phyloP scores from a whole-genome alignment of 1,140 invertebrate species.

The Latrodectus geometricus region DNA sequence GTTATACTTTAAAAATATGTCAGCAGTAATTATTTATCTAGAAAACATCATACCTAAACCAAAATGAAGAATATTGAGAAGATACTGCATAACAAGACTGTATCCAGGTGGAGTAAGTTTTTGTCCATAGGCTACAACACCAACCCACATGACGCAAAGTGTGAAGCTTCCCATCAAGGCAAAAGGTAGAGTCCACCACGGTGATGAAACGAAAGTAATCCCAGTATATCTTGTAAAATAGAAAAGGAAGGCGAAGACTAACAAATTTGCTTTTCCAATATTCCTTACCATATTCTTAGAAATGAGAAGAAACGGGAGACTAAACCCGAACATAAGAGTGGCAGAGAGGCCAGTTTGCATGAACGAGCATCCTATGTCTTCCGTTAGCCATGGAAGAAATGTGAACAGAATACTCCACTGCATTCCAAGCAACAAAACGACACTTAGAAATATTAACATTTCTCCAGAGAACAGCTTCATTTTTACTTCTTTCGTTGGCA shows the following conservation, averaged over 20 bases:
- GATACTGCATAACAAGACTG: conserved; percentile 63
- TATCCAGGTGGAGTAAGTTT: conserved; percentile 51
- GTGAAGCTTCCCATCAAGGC: conserved; percentile 64
- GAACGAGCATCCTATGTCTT: conserved; percentile 54
- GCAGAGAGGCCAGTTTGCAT: conserved; percentile 45
- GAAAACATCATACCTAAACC: conserved; percentile 59
- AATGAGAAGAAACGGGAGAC: conserved; percentile 61
- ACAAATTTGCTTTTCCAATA: conserved; percentile 63
- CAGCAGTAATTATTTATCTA: background rate
- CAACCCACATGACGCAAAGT: conserved; percentile 64
- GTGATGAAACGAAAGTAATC: conserved; percentile 60
- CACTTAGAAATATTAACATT: conserved; percentile 47
- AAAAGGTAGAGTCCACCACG: conserved; percentile 64
- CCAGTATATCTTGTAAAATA: conserved; percentile 63
- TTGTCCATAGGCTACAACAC: conserved; percentile 63
- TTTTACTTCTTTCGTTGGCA: conserved; percentile 13
- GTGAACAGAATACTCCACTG: conserved; percentile 63
- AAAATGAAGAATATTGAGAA: conserved; percentile 64
- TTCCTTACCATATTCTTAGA: conserved; percentile 64
- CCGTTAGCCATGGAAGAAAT: conserved; percentile 59
- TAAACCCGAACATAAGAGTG: conserved; percentile 59
- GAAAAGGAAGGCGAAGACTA: conserved; percentile 64
- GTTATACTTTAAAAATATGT: background rate
- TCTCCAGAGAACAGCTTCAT: conserved; percentile 49
- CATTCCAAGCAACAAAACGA: conserved; percentile 61